Conservation (phyloP, 2,888 invertebrate species). For the Agapostemon virescens region DNA sequence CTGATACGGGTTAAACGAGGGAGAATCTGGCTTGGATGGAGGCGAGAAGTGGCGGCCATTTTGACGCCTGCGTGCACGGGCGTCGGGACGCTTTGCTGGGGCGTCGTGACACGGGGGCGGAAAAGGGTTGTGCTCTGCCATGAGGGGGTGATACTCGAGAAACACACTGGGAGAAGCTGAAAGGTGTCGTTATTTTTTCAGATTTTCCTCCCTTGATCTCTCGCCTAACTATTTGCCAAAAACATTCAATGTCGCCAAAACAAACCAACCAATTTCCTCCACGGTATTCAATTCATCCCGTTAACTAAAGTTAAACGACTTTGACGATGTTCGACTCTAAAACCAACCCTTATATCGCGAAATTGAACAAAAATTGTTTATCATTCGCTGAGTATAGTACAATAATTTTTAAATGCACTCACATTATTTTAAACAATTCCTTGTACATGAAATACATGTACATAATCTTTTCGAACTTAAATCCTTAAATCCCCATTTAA, state of each 20-base stretch:
- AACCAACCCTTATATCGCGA: background rate
- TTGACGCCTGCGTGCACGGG: conserved; percentile 77
- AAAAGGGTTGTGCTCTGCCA: conserved; percentile 69
- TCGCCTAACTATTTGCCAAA: background rate
- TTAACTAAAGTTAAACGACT: background rate
- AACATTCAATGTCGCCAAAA: background rate
- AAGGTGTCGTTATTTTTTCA: conserved; percentile 21
- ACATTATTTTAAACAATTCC: background rate
- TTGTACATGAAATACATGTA: background rate
- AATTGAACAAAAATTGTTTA: background rate
- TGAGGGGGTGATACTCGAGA: conserved; percentile 58
- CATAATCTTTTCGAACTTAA: background rate
- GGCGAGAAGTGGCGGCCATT: conserved; percentile 75
- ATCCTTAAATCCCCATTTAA: too few species aligned
- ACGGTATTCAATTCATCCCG: background rate
- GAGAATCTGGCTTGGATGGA: conserved; percentile 67
- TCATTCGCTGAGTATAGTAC: background rate
- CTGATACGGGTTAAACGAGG: conserved; percentile 68
- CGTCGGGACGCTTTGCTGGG: conserved; percentile 67
- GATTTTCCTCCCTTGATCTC: conserved; percentile 18
- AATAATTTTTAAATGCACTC: background rate
- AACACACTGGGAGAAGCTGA: conserved; percentile 64
- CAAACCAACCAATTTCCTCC: background rate
- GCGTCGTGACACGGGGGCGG: conserved; percentile 57
- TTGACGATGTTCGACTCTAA: background rate